Base-by-base conservation (phyloP, 2,113 vertebrate species). In the Psammodynastes pulverulentus region DNA sequence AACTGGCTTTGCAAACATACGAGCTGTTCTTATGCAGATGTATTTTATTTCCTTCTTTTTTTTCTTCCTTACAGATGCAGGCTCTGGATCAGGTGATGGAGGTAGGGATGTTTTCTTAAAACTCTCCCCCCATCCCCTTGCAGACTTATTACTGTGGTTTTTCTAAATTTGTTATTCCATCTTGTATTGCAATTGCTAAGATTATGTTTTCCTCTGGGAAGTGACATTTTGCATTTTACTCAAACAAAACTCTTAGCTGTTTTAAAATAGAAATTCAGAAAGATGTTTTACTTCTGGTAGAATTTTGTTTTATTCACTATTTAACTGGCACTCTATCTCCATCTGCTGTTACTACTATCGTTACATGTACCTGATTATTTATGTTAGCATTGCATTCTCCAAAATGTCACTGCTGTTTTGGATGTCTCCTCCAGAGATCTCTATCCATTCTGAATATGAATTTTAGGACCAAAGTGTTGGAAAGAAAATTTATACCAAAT, bases 31-130 rank as follows among this genome's bases (percentile, higher is more conserved):
- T 62, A 91, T 91, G 88, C 72, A 89, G 39, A 19, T 87, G 87
- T 94, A 95, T 95, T 52, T 79, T 53, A 48, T 91, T 94, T 94
- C 93, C 88, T 24, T 43, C 91, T 95, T 87, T 96, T 96, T 91
- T 93, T 95, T 49, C 5, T 21, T 48, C 12, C 90, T 54, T 51
- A 92, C 96, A 98, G 98, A 98, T 97, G 97, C 97, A 1, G 98
- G 98, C 95, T 98, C 98, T 54, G 98, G 98, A 96, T 98, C 98
- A 93, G 98, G 98, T 93, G 98, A 98, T 5, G 98, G 97, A 97
- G 98, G 98, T 98, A 98, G 97, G 98, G 94, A 17, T 15, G 91
- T 12, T 84, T 29, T 95, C 9, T 95, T 93, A 84, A 95, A 88
- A 93, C 84, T 54, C 62, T 93, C 21, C 58, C 79, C 56, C 17